Evolutionary conservation across 30 jellyfish, hydroid and myxozoan species (phyloP).

Genomic region (Morbakka virulenta): DNA sequence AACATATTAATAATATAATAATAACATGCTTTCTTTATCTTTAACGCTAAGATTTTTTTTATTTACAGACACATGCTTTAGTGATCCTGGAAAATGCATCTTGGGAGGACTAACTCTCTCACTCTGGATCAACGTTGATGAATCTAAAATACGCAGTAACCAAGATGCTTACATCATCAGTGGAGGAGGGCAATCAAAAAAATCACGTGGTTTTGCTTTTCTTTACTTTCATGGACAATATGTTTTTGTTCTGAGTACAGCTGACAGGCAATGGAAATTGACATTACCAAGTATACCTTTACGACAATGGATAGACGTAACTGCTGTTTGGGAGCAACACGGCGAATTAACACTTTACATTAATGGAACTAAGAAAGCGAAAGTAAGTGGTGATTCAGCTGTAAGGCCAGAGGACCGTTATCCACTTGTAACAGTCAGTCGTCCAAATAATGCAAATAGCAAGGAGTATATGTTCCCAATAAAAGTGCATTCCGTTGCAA

Average conservation of each 20-base stretch:
- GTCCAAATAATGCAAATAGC: conserved; percentile 91
- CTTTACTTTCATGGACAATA: conserved; percentile 89
- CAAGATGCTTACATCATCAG: conserved; percentile 98
- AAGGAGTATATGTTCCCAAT: conserved; percentile 83
- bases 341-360: conserved; percentile 55
- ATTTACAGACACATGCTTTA: conserved; percentile 93
- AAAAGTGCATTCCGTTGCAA: conserved; percentile 64
- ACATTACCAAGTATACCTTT: conserved; percentile 54
- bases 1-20: no score
- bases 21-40: no score
- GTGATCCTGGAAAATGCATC: conserved; percentile 94
- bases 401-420: conserved; percentile 67
- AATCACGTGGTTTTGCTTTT: conserved; percentile 97
- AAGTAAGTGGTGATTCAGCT: conserved; percentile 40
- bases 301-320: conserved; percentile 68
- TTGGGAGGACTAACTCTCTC: conserved; percentile 95
- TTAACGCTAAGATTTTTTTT: no score
- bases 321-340: conserved; percentile 86
- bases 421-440: conserved; percentile 79
- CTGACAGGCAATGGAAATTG: conserved; percentile 90
- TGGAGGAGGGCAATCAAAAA: conserved; percentile 98
- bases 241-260: conserved; percentile 82
- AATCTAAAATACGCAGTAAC: conserved; percentile 30
- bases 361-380: conserved; percentile 61
- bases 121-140: conserved; percentile 69